Conservation (phyloP, 2,888 invertebrate species). For the Melinaea marsaeus region DNA sequence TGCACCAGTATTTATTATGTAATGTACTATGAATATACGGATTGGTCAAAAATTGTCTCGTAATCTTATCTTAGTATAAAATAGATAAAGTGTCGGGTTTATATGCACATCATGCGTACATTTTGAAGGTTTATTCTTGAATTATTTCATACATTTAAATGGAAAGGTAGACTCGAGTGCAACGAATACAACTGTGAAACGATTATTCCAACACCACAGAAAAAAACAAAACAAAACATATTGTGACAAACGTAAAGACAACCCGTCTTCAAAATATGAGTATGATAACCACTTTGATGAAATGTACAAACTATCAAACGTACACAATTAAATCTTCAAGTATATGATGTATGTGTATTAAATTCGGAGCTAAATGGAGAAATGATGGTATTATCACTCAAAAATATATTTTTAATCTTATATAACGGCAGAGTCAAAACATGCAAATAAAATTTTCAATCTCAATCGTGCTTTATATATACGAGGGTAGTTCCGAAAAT, state of each 20-base stretch:
- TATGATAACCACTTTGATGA: not conserved
- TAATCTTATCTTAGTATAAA: too few species aligned
- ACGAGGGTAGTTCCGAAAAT: too few species aligned
- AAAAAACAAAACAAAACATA: not conserved
- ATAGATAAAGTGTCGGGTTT: too few species aligned
- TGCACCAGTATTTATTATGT: not conserved
- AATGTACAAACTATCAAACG: not conserved
- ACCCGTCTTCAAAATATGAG: not conserved
- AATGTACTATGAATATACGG: too few species aligned
- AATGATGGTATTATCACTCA: constrained; percentile 7
- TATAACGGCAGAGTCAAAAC: constrained; percentile 19
- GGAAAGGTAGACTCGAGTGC: not conserved
- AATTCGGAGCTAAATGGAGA: not conserved
- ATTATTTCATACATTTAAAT: not conserved
- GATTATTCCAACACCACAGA: constrained; percentile 1
- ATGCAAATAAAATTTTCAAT: constrained; percentile 21
- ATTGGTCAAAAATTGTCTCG: too few species aligned
- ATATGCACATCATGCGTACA: too few species aligned
- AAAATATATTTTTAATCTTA: constrained; percentile 4
- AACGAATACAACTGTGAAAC: not conserved
- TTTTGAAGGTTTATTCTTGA: too few species aligned
- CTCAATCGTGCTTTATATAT: constrained; percentile 20
- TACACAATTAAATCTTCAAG: constrained; percentile 3
- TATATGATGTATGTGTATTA: not conserved
- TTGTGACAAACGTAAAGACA: not conserved